These are phyloP conservation scores for Cecidostiba fungosa DNA, from an alignment of 2,888 invertebrate genomes.

Conservation along the genomic window DNA sequence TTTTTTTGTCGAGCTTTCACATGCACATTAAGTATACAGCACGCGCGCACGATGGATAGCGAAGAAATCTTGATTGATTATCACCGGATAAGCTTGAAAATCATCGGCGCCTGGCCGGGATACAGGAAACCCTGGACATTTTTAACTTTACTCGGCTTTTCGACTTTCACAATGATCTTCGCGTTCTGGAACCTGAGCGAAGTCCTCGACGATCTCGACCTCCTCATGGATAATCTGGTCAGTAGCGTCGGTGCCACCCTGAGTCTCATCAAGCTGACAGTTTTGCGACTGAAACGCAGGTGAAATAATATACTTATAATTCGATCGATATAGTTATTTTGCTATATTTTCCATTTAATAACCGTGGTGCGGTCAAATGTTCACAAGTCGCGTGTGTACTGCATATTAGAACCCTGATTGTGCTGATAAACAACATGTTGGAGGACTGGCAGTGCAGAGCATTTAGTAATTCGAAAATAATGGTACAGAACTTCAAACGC, in stretches of 20 bases:
- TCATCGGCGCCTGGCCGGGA: neutral
- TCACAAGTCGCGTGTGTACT: too few relatives aligned
- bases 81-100: neutral
- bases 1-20: too few relatives aligned
- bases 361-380: too few relatives aligned
- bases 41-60: neutral
- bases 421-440: too few relatives aligned
- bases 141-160: neutral
- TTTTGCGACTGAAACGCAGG: neutral
- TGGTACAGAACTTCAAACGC: too few relatives aligned
- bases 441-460: too few relatives aligned
- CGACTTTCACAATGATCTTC: neutral
- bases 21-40: too few relatives aligned
- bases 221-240: constrained; percentile 9
- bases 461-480: neutral
- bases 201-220: neutral
- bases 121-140: neutral
- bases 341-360: too few relatives aligned
- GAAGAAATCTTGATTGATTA: neutral
- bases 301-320: too few relatives aligned
- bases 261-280: neutral
- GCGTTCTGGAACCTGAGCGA: neutral
- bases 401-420: neutral
- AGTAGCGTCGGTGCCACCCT: neutral
- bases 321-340: too few relatives aligned